Evolutionary conservation across 2,888 invertebrate genomes (phyloP).

Genomic region (Phrixothrix hirtus): DNA sequence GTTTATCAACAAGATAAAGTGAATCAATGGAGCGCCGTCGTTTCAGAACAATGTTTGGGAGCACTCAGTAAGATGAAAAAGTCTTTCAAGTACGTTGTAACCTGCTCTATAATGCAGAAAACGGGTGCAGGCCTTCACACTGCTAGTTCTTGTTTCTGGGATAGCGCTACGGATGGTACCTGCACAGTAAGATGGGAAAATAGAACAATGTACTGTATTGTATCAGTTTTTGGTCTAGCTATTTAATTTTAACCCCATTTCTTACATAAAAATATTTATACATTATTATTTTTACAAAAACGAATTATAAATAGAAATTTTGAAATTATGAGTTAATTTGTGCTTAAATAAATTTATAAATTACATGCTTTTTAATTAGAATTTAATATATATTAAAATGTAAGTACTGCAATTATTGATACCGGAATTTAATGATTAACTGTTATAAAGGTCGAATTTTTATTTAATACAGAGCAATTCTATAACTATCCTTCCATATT

Average conservation of each 20-base stretch:
- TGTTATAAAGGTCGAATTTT: no score
- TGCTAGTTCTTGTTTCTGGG: slow-evolving; percentile 84
- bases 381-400: no score
- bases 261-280: not conserved
- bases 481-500: no score
- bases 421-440: no score
- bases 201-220: slow-evolving; percentile 83
- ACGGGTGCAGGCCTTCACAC: slow-evolving; percentile 83
- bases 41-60: slow-evolving; percentile 75
- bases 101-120: slow-evolving; percentile 83
- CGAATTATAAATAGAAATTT: no score
- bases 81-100: slow-evolving; percentile 82
- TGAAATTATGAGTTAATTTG: no score
- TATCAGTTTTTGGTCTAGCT: slow-evolving; percentile 78
- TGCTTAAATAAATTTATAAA: not conserved
- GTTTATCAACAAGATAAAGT: slow-evolving; percentile 69
- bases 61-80: slow-evolving; percentile 76
- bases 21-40: slow-evolving; percentile 73
- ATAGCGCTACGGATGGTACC: slow-evolving; percentile 76
- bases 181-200: slow-evolving; percentile 87
- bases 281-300: not conserved
- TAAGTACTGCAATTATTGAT: no score
- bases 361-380: not conserved
- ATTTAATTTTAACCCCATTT: slow-evolving; percentile 49
- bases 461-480: no score